Evolutionary conservation across 2,888 invertebrate species (phyloP), one percentile per base, ranked within the genome.

Genomic region (Amblyjoppa proteus): DNA sequence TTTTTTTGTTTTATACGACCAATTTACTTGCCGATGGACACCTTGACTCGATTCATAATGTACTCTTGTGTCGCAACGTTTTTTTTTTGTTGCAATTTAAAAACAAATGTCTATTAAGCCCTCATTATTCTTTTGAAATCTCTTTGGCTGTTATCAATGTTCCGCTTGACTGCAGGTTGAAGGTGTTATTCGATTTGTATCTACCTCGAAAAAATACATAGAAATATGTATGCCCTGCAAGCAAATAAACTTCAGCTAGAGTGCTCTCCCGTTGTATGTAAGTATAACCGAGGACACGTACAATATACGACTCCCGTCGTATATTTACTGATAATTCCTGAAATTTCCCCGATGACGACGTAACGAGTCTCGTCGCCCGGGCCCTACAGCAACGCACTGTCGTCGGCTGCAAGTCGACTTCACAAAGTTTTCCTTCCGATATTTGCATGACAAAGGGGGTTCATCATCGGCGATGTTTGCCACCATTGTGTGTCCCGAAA

Each of bases 391-490:
- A 71, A 34, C 51, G 49, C 64, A 11, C 64, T 64, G 69, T 76
- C 81, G 61, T 53, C 61, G 81, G 81, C 81, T 61, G 64, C 70
- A 61, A 70, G 56, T 49, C 49, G 34, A 64, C 38, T 76, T 56
- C 51, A 73, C 77, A 73, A 83, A 83, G 77, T 83, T 83, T 83
- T 83, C 77, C 76, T 77, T 66, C 58, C 71, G 25, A 66, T 83
- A 81, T 82, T 83, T 83, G 82, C 82, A 83, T 83, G 82, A 77
- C 82, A 83, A 83, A 83, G 82, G 66, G n/a, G 20, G 70, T 64
- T 51, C 51, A 66, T 74, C 58, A 41, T 75, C 51, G 69, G 38
- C 41, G 70, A 53, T 77, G 76, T 77, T 69, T 41, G 70, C 53
- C 82, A 66, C 73, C 56, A 64, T 41, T 38, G 66, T 68, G 53